Evolutionary conservation across 1,140 invertebrate species (phyloP), one percentile per base, ranked within the genome.

Genomic region (Bicyclus anynana): DNA sequence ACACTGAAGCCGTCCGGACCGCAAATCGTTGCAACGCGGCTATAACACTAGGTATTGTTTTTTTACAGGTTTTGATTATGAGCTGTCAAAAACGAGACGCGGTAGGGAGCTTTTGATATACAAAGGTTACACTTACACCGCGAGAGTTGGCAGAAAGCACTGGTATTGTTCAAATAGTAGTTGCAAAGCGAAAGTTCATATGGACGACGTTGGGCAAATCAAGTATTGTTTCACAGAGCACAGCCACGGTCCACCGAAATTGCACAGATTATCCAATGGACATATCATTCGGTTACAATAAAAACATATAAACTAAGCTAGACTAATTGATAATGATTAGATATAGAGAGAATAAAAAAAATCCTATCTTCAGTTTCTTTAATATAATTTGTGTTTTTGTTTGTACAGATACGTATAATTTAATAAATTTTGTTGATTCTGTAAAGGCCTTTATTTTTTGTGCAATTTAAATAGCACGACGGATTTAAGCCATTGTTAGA

Each of bases 11-110:
- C n/a, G n/a, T n/a, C n/a, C n/a, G n/a, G n/a, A n/a, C n/a, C n/a
- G n/a, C n/a, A n/a, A n/a, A n/a, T n/a, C n/a, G n/a, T n/a, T n/a
- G n/a, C n/a, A n/a, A n/a, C n/a, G n/a, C n/a, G n/a, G n/a, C 7
- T 5, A 12, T 5, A 38, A 38, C 6, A 38, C 13, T 20, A 44
- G 1, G 14, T 44, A n/a, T 12, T 40, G 5, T 17, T 12, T 40
- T 40, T 54, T 56, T 53, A 40, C 63, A 62, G 64, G 53, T 53
- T 52, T 46, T n/a, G 42, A 47, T 23, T 69, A 69, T n/a, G 56
- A 65, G 46, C 29, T 65, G 7, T 35, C 62, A 2, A 51, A 18
- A 16, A 64, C 60, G 2, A 47, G 50, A 14, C 49, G 51, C 23
- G 63, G 63, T 5, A 62, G 58, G 5, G 23, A 53, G 1, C 23